phyloP scores from a whole-genome alignment of 2,113 vertebrate genomes.

The Bujurquina vittata region DNA sequence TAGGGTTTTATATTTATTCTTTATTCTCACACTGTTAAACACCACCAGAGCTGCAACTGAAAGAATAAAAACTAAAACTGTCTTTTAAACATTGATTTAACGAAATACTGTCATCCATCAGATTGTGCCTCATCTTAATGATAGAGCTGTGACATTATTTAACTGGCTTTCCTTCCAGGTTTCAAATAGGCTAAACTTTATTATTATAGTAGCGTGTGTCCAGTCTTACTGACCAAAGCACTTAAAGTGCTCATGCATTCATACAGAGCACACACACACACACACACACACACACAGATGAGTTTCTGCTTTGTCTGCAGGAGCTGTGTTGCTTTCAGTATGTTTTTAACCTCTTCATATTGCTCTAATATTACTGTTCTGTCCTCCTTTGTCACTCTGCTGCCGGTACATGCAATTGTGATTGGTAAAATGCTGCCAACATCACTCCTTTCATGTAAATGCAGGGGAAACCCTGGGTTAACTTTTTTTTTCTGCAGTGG shows the following conservation, averaged over 20 bases:
- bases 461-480: neutral
- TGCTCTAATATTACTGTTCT: no score
- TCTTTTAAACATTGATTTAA: neutral
- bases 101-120: neutral
- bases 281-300: no score
- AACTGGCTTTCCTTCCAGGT: neutral
- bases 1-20: neutral
- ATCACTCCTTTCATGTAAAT: neutral
- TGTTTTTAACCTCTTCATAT: no score
- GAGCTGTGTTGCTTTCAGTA: no score
- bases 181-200: neutral
- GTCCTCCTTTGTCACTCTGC: no score
- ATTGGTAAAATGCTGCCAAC: no score
- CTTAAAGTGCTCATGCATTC: no score
- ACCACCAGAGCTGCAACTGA: neutral
- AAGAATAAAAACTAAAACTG: neutral
- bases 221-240: no score
- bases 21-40: neutral
- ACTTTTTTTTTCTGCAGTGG: neutral
- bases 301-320: no score
- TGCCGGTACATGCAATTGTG: no score
- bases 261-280: no score
- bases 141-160: neutral
- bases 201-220: no score
- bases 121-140: neutral